Evolutionary conservation across 2,888 invertebrate genomes (phyloP), one percentile per base, ranked within the genome.

Genomic region (Caenorhabditis sp.): DNA sequence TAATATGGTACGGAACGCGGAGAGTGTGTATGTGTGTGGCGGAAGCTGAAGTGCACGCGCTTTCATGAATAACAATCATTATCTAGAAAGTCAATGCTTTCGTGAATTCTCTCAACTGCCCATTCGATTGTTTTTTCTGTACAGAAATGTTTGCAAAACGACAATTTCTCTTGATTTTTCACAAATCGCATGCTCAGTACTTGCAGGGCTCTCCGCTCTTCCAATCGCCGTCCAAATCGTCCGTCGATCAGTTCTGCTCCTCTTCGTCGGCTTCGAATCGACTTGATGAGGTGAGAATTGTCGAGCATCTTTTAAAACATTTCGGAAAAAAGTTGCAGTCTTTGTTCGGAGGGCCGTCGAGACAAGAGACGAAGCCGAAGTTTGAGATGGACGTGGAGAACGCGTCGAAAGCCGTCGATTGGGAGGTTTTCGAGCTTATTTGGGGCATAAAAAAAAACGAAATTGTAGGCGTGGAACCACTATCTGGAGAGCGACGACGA

Each of bases 401-500:
- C n/a, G 65, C 55, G n/a, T 68, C 68, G 24, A 68, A 62, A 27
- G 39, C 55, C 8, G 75, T 75, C 5, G 68, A 75, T 56, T 75
- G 75, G 75, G 68, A 75, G 53, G 73, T 71, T 15, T 26, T n/a
- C n/a, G n/a, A n/a, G n/a, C n/a, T n/a, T n/a, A n/a, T n/a, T n/a
- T n/a, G n/a, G n/a, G n/a, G n/a, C n/a, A n/a, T n/a, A n/a, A n/a
- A n/a, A n/a, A n/a, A n/a, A n/a, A n/a, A n/a, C n/a, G n/a, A n/a
- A n/a, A n/a, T n/a, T 58, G n/a, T 9, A 71, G 71, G 72, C 75
- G 2, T 75, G 75, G 75, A 75, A 66, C 22, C 56, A 75, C 22
- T 75, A 75, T 35, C 37, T 75, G 35, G 62, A 66, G 17, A 53
- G 55, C 37, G 66, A 74, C 26, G 74, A 74, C 46, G 74, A 66